Percentiles rank a stretch among this genome's conserved stretches.
phyloP scores from a whole-genome alignment of 2,797 vertebrate species.

The Diceros bicornis region DNA sequence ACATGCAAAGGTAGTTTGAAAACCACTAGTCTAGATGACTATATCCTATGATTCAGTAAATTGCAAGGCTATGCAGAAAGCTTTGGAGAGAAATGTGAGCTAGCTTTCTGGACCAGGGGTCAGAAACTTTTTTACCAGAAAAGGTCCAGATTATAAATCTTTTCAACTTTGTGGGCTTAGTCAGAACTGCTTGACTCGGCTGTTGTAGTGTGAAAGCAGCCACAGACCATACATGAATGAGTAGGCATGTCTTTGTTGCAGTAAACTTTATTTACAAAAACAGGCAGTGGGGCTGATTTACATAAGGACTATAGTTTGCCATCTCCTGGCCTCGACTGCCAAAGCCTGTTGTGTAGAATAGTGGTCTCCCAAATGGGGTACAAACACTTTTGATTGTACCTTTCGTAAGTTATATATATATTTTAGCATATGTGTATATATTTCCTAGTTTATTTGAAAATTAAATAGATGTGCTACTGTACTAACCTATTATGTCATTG shows the following conservation, averaged over 20 bases:
- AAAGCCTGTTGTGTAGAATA: neutral
- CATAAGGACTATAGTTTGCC: neutral
- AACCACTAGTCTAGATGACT: neutral
- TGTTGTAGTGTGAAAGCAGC: neutral
- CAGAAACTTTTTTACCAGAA: neutral
- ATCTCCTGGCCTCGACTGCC: neutral
- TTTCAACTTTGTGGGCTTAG: neutral
- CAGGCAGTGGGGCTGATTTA: neutral
- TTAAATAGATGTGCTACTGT: neutral
- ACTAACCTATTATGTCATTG: neutral
- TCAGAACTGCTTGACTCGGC: neutral
- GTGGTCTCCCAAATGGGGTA: neutral
- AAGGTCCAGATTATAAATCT: neutral
- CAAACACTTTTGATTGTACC: neutral
- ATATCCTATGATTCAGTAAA: neutral
- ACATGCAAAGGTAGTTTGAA: neutral
- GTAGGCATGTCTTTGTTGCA: neutral
- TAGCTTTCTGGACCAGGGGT: neutral
- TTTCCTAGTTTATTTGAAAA: neutral
- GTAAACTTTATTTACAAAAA: neutral
- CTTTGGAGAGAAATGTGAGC: neutral
- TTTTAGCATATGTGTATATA: neutral
- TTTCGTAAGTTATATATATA: neutral
- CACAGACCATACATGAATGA: neutral
- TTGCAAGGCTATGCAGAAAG: conserved; percentile 13